Conservation (phyloP, 2,113 vertebrate genomes). For the Hemichromis elongatus region DNA sequence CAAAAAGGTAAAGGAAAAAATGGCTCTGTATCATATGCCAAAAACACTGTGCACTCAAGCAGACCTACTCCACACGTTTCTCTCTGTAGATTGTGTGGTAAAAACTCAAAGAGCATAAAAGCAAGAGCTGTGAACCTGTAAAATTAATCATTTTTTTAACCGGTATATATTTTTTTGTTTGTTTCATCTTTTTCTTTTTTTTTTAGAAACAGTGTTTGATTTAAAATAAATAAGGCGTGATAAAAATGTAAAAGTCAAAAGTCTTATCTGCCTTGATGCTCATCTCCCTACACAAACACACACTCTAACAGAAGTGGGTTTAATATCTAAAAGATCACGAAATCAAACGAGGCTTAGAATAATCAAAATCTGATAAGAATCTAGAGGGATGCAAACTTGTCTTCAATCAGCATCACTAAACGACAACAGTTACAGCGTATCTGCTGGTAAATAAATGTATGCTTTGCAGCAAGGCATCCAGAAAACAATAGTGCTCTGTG, state of each 20-base stretch:
- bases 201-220: not conserved
- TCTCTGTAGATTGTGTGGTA: not conserved
- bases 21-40: not conserved
- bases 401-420: slow-evolving; percentile 20
- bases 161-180: not conserved
- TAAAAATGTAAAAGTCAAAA: not conserved
- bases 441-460: not conserved
- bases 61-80: not conserved
- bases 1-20: not conserved
- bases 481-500: slow-evolving; percentile 3
- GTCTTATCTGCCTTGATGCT: not conserved
- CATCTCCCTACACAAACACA: not conserved
- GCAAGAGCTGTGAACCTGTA: not conserved
- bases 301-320: not conserved
- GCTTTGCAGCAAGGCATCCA: not conserved
- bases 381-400: not conserved
- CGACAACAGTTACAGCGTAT: slow-evolving; percentile 19
- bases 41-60: not conserved
- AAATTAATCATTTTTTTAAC: not conserved
- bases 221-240: not conserved
- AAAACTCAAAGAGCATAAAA: not conserved
- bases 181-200: not conserved
- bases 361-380: slow-evolving; percentile 20
- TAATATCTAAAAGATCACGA: not conserved
- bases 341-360: slow-evolving; percentile 12